Base-by-base conservation (phyloP, 2,113 vertebrate genomes). In the Etheostoma spectabile region DNA sequence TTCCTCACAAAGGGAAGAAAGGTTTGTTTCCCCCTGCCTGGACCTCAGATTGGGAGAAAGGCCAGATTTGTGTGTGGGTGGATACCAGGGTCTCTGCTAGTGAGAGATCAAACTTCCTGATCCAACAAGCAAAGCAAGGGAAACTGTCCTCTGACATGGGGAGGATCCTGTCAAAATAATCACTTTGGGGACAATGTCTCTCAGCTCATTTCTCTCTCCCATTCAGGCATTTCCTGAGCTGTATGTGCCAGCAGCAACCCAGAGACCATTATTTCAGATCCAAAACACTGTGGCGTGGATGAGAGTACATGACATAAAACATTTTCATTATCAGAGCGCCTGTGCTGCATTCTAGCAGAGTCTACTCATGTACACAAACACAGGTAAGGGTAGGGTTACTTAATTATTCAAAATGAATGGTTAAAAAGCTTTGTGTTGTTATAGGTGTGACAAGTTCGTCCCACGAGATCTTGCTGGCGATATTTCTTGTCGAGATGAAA, bases 181-280 rank as follows among this genome's bases (percentile, higher is more conserved):
- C 78, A 80, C 86, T 55, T 66, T 65, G 59, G 81, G 84, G 79
- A 90, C 89, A 89, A 75, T 84, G 73, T 84, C 79, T 83, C 77
- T 81, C 51, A 61, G 65, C 76, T 81, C 73, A 59, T 88, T 86
- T 85, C 79, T 80, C 79, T 84, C 89, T 94, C 91, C 81, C 82
- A 82, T 91, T 88, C 89, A 92, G 91, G 90, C 91, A 93, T 94
- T 94, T 95, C 93, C 93, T 93, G 91, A 83, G 67, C 56, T 30
- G 42, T 46, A 35, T 83, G 67, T 86, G 87, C 90, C 90, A 93
- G 87, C 67, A 91, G 84, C 65, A 90, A 78, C 86, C 82, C 72
- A 74, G 82, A 83, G 76, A 62, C 84, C 77, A 79, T 93, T 91
- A 87, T 84, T 90, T 89, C 56, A 78, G 62, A 86, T 42, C 74